Evolutionary conservation across 2,797 vertebrate species (phyloP).

Genomic region (Hirundo rustica): DNA sequence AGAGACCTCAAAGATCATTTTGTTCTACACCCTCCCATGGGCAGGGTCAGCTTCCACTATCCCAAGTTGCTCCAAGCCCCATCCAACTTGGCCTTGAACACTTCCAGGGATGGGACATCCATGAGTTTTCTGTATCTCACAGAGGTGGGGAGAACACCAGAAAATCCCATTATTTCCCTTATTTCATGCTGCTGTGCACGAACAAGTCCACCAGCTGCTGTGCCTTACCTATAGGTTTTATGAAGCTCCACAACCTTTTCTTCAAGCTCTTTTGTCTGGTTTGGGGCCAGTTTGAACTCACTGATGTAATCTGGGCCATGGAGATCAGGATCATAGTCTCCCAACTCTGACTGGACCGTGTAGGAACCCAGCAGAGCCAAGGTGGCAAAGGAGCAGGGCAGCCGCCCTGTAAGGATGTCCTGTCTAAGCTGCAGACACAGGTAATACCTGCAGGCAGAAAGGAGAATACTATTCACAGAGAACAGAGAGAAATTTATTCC

Average conservation of each 20-base stretch:
- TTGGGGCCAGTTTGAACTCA: slow-evolving; percentile 89
- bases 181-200: background rate
- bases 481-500: background rate
- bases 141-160: background rate
- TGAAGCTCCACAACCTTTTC: slow-evolving; percentile 96
- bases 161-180: background rate
- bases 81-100: background rate
- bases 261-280: slow-evolving; percentile 94
- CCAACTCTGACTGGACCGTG: slow-evolving; percentile 93
- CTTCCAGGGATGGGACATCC: background rate
- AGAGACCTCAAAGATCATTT: background rate
- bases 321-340: slow-evolving; percentile 91
- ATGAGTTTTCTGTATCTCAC: background rate
- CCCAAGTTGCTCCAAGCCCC: background rate
- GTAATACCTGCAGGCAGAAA: slow-evolving; percentile 81
- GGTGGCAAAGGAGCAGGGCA: slow-evolving; percentile 97
- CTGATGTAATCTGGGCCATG: slow-evolving; percentile 87
- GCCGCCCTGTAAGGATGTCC: slow-evolving; percentile 87
- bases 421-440: slow-evolving; percentile 94
- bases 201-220: fast-evolving
- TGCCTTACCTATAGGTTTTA: slow-evolving; percentile 87
- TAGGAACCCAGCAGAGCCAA: slow-evolving; percentile 94
- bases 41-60: background rate
- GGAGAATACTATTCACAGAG: background rate
- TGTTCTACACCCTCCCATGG: fast-evolving